These are phyloP conservation scores for Seladonia tumulorum DNA, from an alignment of 2,888 invertebrate species.

Conservation along the genomic window DNA sequence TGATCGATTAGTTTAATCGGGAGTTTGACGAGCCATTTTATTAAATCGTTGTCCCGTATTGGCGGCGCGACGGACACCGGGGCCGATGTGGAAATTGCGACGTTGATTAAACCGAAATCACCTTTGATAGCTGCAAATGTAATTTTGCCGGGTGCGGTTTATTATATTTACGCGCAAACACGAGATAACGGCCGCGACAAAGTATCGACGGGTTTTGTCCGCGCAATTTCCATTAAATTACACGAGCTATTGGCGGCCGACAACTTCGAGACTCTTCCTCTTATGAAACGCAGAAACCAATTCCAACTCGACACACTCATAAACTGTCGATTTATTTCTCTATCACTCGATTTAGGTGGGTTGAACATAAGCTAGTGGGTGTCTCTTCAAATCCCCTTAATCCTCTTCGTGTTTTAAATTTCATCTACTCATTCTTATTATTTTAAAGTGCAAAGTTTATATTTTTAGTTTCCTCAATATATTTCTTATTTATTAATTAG, in stretches of 20 bases:
- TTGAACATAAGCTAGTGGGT: not conserved
- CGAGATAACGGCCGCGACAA: slow-evolving; percentile 20
- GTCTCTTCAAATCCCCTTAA: not conserved
- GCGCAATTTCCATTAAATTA: slow-evolving; percentile 15
- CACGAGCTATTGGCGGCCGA: not conserved
- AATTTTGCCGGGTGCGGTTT: slow-evolving; percentile 41
- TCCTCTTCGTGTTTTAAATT: no score
- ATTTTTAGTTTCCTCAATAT: no score
- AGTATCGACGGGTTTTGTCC: not conserved
- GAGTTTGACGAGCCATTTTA: slow-evolving; percentile 6
- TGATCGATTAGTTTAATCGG: not conserved
- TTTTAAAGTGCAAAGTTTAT: no score
- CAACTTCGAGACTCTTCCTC: not conserved
- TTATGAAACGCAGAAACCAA: not conserved
- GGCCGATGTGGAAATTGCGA: slow-evolving; percentile 39
- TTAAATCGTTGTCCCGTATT: not conserved
- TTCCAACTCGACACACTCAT: not conserved
- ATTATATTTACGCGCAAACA: slow-evolving; percentile 46
- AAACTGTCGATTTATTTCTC: not conserved
- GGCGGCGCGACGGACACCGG: not conserved
- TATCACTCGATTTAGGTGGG: not conserved
- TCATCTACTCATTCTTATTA: no score
- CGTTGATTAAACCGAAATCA: slow-evolving; percentile 43
- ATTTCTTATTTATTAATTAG: no score
- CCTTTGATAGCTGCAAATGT: slow-evolving; percentile 46